A percentile compares a stretch with the other conserved stretches of the same genome.
phyloP scores from a whole-genome alignment of 1,140 invertebrate species.

The Drosophila orena region DNA sequence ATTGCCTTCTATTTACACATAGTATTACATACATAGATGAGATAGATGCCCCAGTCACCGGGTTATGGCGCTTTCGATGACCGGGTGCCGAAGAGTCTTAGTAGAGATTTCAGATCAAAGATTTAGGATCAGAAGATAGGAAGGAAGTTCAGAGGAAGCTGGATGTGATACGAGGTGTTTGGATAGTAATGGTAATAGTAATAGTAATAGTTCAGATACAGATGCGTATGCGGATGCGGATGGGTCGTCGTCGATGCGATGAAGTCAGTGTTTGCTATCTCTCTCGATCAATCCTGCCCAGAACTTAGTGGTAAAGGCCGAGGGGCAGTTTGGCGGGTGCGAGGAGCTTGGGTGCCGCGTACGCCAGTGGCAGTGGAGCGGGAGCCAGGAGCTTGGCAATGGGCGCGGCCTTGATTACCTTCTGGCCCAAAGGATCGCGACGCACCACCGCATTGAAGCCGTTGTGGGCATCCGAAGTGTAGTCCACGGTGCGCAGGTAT shows the following conservation, averaged over 20 bases:
- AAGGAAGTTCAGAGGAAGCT: slow-evolving; percentile 10
- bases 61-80: slow-evolving; percentile 13
- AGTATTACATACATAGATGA: slow-evolving; percentile 54
- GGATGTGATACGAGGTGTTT: slow-evolving; percentile 34
- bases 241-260: slow-evolving; percentile 73
- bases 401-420: slow-evolving; percentile 84
- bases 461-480: slow-evolving; percentile 87
- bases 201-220: slow-evolving; percentile 31
- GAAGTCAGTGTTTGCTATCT: slow-evolving; percentile 72
- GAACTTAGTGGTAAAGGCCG: slow-evolving; percentile 58
- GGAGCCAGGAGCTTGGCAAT: slow-evolving; percentile 55
- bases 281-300: slow-evolving; percentile 46
- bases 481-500: slow-evolving; percentile 88
- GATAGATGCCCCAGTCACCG: slow-evolving; percentile 40
- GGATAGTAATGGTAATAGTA: slow-evolving; percentile 3
- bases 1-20: slow-evolving; percentile 74
- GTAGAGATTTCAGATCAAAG: slow-evolving; percentile 19
- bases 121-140: slow-evolving; percentile 18
- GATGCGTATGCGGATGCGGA: slow-evolving; percentile 47
- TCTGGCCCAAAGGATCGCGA: slow-evolving; percentile 84
- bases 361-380: slow-evolving; percentile 52
- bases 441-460: slow-evolving; percentile 86
- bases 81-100: slow-evolving; percentile 46
- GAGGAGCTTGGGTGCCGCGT: slow-evolving; percentile 63
- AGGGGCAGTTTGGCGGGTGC: slow-evolving; percentile 62